Base-by-base conservation (phyloP, 1,140 invertebrate genomes). In the Homalodisca vitripennis region DNA sequence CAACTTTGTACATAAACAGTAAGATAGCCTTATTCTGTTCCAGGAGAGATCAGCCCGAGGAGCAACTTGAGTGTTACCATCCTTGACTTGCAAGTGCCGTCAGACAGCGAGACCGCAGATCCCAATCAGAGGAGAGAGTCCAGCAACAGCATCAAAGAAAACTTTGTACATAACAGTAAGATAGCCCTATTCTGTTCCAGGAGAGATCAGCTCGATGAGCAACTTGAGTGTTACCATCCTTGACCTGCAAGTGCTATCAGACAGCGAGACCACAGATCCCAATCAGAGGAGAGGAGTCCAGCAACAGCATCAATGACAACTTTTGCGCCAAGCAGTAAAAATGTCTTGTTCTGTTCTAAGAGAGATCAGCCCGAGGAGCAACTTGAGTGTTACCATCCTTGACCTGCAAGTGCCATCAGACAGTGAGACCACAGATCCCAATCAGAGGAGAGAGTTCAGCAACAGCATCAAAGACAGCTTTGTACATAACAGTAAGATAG, bases 321-420 rank as follows among this genome's bases (percentile, higher is more conserved):
- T n/a, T 57, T 27, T 41, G 62, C 69, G n/a, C 31, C 69, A 26
- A 64, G 64, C 27, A 67, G 64, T 63, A 30, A 26, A 55, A 26
- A 63, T 29, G 27, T 6, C n/a, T 67, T 70, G 46, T 20, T 53
- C 62, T 47, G 22, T 22, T 67, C 10, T 46, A 71, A 67, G 70
- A 24, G 70, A 71, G 55, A 63, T 67, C 14, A 71, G 70, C 67
- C 70, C 70, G 22, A 67, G 55, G 27, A 71, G 70, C 62, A 66
- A 66, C 34, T 67, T 69, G 53, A 71, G 70, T 60, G 70, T 71
- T 3, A 71, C 70, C 17, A 71, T 71, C 53, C 70, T 71, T 22
- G 70, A 71, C 51, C 46, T 71, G 14, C 67, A 66, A 26, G 46
- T 67, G 31, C 62, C 70, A 14, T 71, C 67, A 64, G 66, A 68